Percentiles rank a stretch among this genome's conserved stretches.
phyloP scores from a whole-genome alignment of 2,888 invertebrate species.

The Tridacna gigas region DNA sequence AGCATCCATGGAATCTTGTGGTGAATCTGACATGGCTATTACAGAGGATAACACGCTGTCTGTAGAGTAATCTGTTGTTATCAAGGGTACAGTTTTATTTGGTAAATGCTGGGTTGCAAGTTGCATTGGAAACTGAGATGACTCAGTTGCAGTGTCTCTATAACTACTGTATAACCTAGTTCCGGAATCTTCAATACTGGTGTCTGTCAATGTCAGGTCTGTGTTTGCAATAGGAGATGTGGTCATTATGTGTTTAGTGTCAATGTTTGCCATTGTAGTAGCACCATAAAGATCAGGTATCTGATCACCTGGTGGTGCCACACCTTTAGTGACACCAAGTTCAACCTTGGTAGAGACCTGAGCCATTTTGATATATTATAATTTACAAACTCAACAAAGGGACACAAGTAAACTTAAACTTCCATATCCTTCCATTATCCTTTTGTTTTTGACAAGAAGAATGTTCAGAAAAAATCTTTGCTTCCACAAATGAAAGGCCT shows the following conservation, averaged over 20 bases:
- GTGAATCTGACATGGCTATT: not conserved
- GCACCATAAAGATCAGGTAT: conserved; percentile 4
- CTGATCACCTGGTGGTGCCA: not conserved
- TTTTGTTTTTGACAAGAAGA: too few relatives aligned
- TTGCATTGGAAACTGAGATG: conserved; percentile 65
- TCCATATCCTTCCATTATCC: too few relatives aligned
- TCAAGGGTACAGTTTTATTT: conserved; percentile 38
- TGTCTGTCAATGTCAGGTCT: conserved; percentile 17
- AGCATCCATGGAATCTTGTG: not conserved
- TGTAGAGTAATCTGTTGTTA: conserved; percentile 46
- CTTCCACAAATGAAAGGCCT: too few relatives aligned
- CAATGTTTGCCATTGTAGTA: not conserved
- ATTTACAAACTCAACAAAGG: not conserved
- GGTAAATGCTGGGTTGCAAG: conserved; percentile 61
- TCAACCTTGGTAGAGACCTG: not conserved
- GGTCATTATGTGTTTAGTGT: not conserved
- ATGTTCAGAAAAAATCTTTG: too few relatives aligned
- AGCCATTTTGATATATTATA: not conserved
- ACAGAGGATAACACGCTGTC: not conserved
- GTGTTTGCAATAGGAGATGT: conserved; percentile 18
- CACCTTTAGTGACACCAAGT: not conserved
- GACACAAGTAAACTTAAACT: not conserved
- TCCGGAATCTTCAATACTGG: not conserved
- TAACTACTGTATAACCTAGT: conserved; percentile 44
- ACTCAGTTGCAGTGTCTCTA: conserved; percentile 11